A percentile compares a stretch with the other conserved stretches of the same genome.
phyloP scores from a whole-genome alignment of 2,113 vertebrate genomes.

The Hemiscyllium ocellatum region DNA sequence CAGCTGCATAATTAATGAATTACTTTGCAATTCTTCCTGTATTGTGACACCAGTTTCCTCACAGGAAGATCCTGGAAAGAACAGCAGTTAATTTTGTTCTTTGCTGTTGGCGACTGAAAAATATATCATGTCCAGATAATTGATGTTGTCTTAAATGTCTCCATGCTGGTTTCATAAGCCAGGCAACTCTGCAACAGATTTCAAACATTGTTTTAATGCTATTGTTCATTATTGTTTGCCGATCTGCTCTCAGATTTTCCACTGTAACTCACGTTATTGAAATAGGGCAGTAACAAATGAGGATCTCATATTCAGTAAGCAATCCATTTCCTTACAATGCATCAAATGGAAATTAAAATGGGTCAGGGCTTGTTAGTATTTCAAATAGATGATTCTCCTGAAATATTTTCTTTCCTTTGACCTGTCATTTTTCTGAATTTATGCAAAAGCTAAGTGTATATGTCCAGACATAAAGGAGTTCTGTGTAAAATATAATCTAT shows the following conservation, averaged over 20 bases:
- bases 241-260: no score
- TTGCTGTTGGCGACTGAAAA: no score
- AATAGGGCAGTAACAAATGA: not conserved
- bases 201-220: not conserved
- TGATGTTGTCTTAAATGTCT: no score
- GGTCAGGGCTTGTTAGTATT: not conserved
- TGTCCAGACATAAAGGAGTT: not conserved
- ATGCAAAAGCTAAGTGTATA: not conserved
- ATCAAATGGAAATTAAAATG: no score
- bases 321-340: not conserved
- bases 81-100: no score
- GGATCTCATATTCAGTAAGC: not conserved
- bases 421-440: not conserved
- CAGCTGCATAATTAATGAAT: no score
- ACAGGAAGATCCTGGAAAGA: no score
- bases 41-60: no score
- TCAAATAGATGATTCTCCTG: not conserved
- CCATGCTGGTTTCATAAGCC: not conserved
- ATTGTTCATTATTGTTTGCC: not conserved
- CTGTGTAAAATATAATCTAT: not conserved
- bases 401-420: not conserved
- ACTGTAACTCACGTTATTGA: not conserved
- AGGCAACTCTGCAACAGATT: not conserved
- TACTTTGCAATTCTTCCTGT: no score
- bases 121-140: no score